These are phyloP conservation scores for Buphagus erythrorhynchus DNA, from an alignment of 2,797 vertebrate genomes.

Conservation along the genomic window DNA sequence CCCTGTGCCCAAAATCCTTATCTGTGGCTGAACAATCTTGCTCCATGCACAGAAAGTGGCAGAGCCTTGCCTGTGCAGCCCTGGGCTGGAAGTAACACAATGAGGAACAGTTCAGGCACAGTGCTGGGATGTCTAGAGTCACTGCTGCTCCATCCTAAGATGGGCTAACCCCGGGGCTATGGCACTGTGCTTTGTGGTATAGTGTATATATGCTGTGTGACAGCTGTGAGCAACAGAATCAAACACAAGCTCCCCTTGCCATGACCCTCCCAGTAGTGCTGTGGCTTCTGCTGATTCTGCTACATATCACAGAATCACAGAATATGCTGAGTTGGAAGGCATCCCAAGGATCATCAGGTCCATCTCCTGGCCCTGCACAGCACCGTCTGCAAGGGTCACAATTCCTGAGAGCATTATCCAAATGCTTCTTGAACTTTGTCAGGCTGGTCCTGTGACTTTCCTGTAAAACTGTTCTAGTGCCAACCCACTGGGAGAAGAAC, in stretches of 20 bases:
- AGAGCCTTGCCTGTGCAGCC: not conserved
- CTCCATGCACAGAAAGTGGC: fast-evolving
- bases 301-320: not conserved
- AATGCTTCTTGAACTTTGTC: not conserved
- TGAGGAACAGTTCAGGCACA: not conserved
- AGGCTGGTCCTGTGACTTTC: not conserved
- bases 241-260: fast-evolving
- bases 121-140: not conserved
- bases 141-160: fast-evolving
- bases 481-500: not conserved
- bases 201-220: fast-evolving
- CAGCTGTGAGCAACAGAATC: fast-evolving
- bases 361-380: not conserved
- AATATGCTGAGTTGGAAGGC: not conserved
- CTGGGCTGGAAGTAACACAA: fast-evolving
- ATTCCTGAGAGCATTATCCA: not conserved
- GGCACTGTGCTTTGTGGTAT: fast-evolving
- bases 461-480: not conserved
- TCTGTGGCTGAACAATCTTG: fast-evolving
- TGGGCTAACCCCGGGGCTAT: fast-evolving
- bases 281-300: not conserved
- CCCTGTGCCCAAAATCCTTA: not conserved
- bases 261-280: not conserved
- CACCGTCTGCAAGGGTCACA: not conserved
- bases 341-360: fast-evolving